Base-by-base conservation (phyloP, 2,888 invertebrate species). In the Eurois occulta region DNA sequence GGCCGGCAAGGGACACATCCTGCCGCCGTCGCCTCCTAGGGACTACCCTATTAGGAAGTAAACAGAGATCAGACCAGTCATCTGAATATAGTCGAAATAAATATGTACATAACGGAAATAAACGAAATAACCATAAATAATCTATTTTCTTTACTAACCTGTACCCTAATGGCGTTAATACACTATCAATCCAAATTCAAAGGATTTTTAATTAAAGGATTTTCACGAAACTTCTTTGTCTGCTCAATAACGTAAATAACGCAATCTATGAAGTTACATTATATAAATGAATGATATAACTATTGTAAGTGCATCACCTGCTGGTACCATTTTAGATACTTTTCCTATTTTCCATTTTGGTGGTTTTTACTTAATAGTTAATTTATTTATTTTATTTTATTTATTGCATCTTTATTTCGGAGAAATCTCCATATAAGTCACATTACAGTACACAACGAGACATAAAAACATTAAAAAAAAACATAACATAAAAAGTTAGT, bases 21-120 rank as follows among this genome's bases (percentile, higher is more conserved):
- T 91, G 7, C 91, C 91, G 0, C 91, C 91, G 0, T 88, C 91
- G 0, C 89, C 89, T 0, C 62, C 79, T 10, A 91, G 93, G 60
- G 91, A 95, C 78, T 96, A 96, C 82, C 95, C 95, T 1, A 91
- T 91, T 5, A 95, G 85, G 60, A 95, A 95, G 87, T 94, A 90
- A 69, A 86, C 4, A 35, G 16, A 38, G 1, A 46, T 32, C 32
- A 38, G 13, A 1, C 13, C 0, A 32, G 18, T 16, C 0, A 18
- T 35, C 16, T 64, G 16, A 66, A 48, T 35, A 16, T 41, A 41
- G 24, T 7, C 2, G 13, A 18, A 72, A 58, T 0, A 2, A 8
- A 21, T 46, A 43, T 21, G 18, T 1, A 3, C 1, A 5, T n/a
- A 32, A n/a, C 18, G 16, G 4, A 24, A 81, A 24, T 65, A 72